Evolutionary conservation across 1,140 invertebrate genomes (phyloP).

Genomic region (Zaprionus tsacasi): DNA sequence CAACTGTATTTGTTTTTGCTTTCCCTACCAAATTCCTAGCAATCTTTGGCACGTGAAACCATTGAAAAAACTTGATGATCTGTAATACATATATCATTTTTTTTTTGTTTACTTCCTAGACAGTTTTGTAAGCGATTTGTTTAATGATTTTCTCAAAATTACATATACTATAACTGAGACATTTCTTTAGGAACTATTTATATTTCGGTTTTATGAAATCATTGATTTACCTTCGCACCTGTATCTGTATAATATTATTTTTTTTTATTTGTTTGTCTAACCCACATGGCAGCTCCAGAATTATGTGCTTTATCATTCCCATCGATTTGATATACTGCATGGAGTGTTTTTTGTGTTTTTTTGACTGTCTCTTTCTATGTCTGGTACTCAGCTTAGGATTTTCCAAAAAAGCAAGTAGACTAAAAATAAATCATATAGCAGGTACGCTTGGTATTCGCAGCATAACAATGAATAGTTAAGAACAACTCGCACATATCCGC

Average conservation of each 20-base stretch:
- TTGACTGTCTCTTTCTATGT: background rate
- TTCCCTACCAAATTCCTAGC: background rate
- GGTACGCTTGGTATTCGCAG: background rate
- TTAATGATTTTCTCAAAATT: background rate
- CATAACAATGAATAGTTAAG: constrained; percentile 41
- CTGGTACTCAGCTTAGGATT: constrained; percentile 13
- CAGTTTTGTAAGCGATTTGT: background rate
- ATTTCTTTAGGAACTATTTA: too few relatives aligned
- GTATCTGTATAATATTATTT: too few relatives aligned
- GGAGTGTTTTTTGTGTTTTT: background rate
- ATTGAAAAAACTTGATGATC: background rate
- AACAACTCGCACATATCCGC: constrained; percentile 63
- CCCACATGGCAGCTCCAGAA: background rate
- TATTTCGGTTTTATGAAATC: too few relatives aligned
- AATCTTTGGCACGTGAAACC: background rate
- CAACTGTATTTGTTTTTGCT: background rate
- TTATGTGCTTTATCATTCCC: constrained; percentile 20
- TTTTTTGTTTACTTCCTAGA: background rate
- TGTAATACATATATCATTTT: background rate
- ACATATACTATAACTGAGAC: too few relatives aligned
- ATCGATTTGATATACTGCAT: constrained; percentile 1
- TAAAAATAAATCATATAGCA: constrained; percentile 3
- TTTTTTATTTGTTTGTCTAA: background rate
- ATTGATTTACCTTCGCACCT: too few relatives aligned
- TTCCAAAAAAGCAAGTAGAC: constrained; percentile 15